These are phyloP conservation scores for Hormaphis cornu DNA, from an alignment of 1,140 invertebrate genomes.

Conservation along the genomic window DNA sequence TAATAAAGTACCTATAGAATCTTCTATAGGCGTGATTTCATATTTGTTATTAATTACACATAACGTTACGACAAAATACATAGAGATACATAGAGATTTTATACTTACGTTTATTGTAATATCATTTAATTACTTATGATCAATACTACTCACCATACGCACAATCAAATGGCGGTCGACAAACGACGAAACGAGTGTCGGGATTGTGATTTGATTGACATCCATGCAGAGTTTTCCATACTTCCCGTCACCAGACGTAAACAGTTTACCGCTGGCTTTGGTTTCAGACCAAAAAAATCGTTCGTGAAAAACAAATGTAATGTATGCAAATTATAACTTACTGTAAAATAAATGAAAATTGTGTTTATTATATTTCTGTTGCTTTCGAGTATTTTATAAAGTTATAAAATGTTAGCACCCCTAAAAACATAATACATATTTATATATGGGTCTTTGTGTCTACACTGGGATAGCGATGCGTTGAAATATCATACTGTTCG, in stretches of 20 bases:
- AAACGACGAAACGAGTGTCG: neutral
- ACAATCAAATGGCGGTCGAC: neutral
- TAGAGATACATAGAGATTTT: no score
- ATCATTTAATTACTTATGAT: no score
- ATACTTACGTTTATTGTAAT: no score
- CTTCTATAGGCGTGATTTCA: no score
- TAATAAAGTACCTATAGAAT: no score
- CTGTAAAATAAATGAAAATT: neutral
- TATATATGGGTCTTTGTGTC: no score
- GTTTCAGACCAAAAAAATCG: neutral
- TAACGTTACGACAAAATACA: no score
- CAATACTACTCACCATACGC: slow-evolving; percentile 7
- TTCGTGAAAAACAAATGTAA: neutral
- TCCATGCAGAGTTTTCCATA: slow-evolving; percentile 27
- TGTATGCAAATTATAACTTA: neutral
- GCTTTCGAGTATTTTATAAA: neutral
- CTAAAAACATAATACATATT: neutral
- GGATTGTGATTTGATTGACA: neutral
- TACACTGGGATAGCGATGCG: no score
- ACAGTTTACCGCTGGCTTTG: slow-evolving; percentile 3
- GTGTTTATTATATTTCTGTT: no score
- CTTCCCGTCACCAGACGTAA: slow-evolving; percentile 21
- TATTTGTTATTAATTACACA: no score
- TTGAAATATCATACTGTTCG: no score
- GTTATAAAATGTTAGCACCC: no score